Conservation (phyloP, 2,797 vertebrate genomes). For the Catharus ustulatus region DNA sequence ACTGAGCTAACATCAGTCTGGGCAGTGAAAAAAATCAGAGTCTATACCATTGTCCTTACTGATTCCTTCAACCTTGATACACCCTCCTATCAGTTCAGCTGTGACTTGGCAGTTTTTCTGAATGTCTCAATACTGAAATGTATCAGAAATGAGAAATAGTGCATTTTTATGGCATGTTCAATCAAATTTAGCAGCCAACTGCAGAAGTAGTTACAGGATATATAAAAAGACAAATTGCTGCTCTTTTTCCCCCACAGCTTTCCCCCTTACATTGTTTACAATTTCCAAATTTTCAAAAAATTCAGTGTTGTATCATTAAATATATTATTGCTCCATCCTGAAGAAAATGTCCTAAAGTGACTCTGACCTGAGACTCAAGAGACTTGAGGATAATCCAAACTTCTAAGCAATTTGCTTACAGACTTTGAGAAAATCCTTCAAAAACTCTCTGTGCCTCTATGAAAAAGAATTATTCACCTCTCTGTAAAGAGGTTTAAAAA, state of each 20-base stretch:
- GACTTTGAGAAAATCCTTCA: conserved; percentile 9
- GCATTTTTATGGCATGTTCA: background rate
- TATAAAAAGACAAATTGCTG: background rate
- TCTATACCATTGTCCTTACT: background rate
- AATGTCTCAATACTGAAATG: background rate
- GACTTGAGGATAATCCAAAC: background rate
- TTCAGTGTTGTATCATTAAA: background rate
- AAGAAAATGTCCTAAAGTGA: conserved; percentile 35
- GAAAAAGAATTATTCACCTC: background rate
- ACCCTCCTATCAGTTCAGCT: background rate
- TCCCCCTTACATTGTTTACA: background rate
- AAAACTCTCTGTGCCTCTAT: background rate
- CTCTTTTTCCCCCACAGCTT: background rate
- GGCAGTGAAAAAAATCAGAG: background rate
- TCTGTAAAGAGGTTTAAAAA: background rate
- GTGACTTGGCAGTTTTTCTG: background rate
- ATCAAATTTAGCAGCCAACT: background rate
- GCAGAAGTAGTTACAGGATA: background rate
- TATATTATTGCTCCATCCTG: conserved; percentile 4
- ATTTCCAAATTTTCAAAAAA: background rate
- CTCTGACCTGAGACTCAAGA: conserved; percentile 38
- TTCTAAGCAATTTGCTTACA: conserved; percentile 35
- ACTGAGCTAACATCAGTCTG: background rate
- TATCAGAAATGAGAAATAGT: background rate
- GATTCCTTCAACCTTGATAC: background rate